Conservation (phyloP, 2,797 vertebrate genomes). For the Semaprochilodus insignis region DNA sequence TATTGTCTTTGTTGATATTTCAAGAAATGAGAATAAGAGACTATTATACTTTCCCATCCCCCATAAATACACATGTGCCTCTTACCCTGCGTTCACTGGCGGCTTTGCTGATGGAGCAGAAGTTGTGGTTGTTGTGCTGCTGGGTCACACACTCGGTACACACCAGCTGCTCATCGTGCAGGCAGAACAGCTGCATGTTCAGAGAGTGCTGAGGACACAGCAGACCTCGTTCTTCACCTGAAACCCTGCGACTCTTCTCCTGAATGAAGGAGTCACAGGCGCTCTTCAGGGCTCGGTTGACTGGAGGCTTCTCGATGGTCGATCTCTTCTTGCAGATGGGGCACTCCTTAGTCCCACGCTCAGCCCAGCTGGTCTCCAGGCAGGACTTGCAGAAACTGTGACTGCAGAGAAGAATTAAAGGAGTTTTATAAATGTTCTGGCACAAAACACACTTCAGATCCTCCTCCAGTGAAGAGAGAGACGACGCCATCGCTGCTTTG, state of each 20-base stretch:
- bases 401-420: constrained; percentile 73
- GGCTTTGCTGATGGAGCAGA: constrained; percentile 7
- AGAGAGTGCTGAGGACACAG: constrained; percentile 18
- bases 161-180: constrained; percentile 15
- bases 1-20: too few species aligned
- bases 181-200: constrained; percentile 28
- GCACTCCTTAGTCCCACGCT: constrained; percentile 26
- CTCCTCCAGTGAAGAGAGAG: not conserved
- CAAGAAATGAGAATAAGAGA: too few species aligned
- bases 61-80: too few species aligned
- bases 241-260: constrained; percentile 1
- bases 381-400: constrained; percentile 80
- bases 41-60: too few species aligned
- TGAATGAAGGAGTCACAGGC: constrained; percentile 15
- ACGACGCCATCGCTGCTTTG: not conserved
- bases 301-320: not conserved
- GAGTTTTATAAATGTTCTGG: constrained; percentile 75
- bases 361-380: constrained; percentile 68
- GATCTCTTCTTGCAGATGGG: constrained; percentile 10
- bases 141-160: constrained; percentile 3
- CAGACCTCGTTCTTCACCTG: not conserved
- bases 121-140: not conserved
- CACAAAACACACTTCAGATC: constrained; percentile 70
- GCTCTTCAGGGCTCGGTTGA: constrained; percentile 19
- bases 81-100: constrained; percentile 1